phyloP scores from a whole-genome alignment of 2,888 invertebrate genomes.

The Cerastis leucographa region DNA sequence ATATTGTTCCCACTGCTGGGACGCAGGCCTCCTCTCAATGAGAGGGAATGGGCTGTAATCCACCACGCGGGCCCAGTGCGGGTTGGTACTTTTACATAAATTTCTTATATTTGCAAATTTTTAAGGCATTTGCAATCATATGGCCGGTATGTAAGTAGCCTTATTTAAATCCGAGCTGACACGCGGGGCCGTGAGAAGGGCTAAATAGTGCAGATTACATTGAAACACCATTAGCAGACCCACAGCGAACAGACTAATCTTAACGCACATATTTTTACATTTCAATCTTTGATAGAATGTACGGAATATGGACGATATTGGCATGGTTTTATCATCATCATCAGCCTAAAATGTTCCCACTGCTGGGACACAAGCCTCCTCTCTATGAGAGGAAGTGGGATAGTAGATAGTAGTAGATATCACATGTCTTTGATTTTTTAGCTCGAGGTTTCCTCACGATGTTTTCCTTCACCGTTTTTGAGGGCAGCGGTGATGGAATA shows the following conservation, averaged over 20 bases:
- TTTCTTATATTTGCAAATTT: not conserved
- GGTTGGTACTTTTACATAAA: not conserved
- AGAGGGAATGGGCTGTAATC: not conserved
- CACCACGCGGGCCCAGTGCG: not conserved
- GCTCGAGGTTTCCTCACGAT: too few species aligned
- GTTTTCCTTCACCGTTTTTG: too few species aligned
- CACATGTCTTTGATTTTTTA: too few species aligned
- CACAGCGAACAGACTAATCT: slow-evolving; percentile 69
- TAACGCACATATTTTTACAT: slow-evolving; percentile 72
- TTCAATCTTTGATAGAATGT: slow-evolving; percentile 10
- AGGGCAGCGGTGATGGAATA: too few species aligned
- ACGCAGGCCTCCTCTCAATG: not conserved
- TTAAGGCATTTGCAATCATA: not conserved
- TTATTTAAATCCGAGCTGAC: slow-evolving; percentile 77
- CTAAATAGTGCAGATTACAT: slow-evolving; percentile 87
- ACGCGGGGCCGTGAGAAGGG: slow-evolving; percentile 71
- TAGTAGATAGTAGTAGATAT: too few species aligned
- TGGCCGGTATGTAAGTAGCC: slow-evolving; percentile 50
- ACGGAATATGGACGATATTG: not conserved
- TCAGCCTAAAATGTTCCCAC: too few species aligned
- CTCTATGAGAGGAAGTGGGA: too few species aligned
- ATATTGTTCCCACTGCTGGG: not conserved
- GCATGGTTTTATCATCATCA: too few species aligned
- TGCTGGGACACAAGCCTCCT: too few species aligned
- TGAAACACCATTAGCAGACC: slow-evolving; percentile 85